phyloP scores from a whole-genome alignment of 2,113 vertebrate genomes.

The Rhea americana region DNA sequence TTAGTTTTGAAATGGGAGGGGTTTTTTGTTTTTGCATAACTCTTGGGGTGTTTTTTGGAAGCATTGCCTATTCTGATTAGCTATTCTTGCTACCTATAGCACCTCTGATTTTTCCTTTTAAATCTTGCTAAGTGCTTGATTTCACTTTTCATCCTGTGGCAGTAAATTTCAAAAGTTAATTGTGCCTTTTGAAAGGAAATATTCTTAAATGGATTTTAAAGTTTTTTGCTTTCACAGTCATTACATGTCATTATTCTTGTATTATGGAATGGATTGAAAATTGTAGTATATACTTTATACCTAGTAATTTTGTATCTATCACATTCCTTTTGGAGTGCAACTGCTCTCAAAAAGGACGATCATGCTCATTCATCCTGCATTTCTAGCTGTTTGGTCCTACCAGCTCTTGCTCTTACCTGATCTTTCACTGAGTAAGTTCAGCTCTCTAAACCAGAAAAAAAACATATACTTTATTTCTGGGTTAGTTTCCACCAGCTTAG shows the following conservation, averaged over 20 bases:
- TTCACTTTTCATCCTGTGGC: neutral
- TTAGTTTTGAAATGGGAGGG: neutral
- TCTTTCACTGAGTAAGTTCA: neutral
- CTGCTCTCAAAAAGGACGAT: neutral
- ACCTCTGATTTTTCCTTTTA: neutral
- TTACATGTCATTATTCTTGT: neutral
- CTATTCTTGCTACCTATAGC: fast-evolving
- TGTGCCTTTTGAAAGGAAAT: neutral
- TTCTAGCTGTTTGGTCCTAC: neutral
- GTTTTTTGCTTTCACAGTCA: neutral
- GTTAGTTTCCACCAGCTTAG: neutral
- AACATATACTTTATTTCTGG: neutral
- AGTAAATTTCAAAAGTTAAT: neutral
- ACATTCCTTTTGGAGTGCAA: neutral
- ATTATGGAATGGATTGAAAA: neutral
- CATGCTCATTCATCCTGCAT: neutral
- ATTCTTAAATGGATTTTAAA: neutral
- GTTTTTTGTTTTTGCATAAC: neutral
- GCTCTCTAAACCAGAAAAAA: neutral
- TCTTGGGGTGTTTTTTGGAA: neutral
- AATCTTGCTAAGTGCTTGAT: neutral
- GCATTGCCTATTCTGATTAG: neutral
- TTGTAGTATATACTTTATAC: neutral
- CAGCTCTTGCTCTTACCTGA: neutral
- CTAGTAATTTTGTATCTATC: neutral